phyloP scores from a whole-genome alignment of 2,113 vertebrate species.

The Columba janthina region DNA sequence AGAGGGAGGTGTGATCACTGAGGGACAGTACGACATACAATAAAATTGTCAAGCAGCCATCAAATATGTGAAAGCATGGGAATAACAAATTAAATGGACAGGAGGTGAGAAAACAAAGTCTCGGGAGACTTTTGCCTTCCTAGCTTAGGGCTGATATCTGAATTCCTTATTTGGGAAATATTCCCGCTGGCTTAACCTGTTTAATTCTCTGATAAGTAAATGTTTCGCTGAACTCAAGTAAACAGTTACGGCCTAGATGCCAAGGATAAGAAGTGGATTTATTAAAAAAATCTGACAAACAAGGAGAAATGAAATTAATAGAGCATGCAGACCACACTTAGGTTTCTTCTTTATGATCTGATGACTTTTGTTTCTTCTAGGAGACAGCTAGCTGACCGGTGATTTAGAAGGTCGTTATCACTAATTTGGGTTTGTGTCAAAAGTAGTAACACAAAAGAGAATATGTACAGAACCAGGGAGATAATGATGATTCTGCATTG shows the following conservation, averaged over 20 bases:
- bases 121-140: constrained; percentile 16
- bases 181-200: background rate
- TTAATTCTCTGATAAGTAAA: constrained; percentile 23
- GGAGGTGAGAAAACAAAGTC: constrained; percentile 44
- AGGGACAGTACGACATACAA: constrained; percentile 25
- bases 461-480: background rate
- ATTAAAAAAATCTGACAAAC: background rate
- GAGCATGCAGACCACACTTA: background rate
- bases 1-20: constrained; percentile 35
- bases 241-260: background rate
- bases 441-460: background rate
- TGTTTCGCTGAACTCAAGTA: background rate
- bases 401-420: background rate
- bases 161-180: constrained; percentile 14
- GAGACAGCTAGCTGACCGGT: background rate
- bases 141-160: background rate
- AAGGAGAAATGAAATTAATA: background rate
- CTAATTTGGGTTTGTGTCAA: background rate
- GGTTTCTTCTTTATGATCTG: background rate
- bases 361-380: background rate
- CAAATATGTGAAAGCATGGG: constrained; percentile 34
- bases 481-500: background rate
- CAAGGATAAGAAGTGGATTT: background rate
- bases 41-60: constrained; percentile 55
- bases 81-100: constrained; percentile 58